Percentiles rank a stretch among this genome's conserved stretches.
Evolutionary conservation across 2,113 vertebrate species (phyloP).

Genomic region (Rhagologus leucostigma): DNA sequence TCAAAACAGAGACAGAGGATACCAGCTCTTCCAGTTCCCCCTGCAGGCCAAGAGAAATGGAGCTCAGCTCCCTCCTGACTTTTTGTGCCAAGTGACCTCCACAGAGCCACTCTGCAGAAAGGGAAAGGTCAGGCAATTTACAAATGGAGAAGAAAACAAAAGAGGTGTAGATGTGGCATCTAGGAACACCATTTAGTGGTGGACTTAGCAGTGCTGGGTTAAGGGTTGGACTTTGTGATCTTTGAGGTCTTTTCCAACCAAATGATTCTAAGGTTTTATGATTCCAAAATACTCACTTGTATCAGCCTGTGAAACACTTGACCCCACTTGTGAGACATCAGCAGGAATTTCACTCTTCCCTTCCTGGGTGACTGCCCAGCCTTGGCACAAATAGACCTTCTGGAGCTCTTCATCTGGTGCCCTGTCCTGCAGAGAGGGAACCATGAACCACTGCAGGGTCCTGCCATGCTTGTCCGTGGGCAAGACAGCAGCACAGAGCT

Average conservation of each 20-base stretch:
- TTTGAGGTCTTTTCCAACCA: not conserved
- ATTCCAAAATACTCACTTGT: not conserved
- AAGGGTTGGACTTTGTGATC: not conserved
- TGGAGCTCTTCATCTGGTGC: not conserved
- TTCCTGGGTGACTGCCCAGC: not conserved
- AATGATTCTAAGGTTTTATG: not conserved
- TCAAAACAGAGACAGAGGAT: not conserved
- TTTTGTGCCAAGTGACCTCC: not conserved
- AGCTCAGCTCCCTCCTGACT: not conserved
- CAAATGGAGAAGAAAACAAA: not conserved
- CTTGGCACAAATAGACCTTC: not conserved
- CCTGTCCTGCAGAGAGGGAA: not conserved
- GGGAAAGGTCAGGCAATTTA: accelerated
- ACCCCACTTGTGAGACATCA: not conserved
- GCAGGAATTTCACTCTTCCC: not conserved
- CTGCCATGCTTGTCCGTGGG: not conserved
- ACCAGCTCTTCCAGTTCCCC: not conserved
- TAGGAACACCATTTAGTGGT: not conserved
- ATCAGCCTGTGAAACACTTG: not conserved
- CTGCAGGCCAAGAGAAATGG: not conserved
- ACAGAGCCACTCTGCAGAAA: not conserved
- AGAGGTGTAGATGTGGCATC: not conserved
- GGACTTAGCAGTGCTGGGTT: not conserved
- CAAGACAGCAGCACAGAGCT: not conserved
- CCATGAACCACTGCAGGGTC: not conserved